Evolutionary conservation across 2,113 vertebrate genomes (phyloP).

Genomic region (Urocynchramus pylzowi): DNA sequence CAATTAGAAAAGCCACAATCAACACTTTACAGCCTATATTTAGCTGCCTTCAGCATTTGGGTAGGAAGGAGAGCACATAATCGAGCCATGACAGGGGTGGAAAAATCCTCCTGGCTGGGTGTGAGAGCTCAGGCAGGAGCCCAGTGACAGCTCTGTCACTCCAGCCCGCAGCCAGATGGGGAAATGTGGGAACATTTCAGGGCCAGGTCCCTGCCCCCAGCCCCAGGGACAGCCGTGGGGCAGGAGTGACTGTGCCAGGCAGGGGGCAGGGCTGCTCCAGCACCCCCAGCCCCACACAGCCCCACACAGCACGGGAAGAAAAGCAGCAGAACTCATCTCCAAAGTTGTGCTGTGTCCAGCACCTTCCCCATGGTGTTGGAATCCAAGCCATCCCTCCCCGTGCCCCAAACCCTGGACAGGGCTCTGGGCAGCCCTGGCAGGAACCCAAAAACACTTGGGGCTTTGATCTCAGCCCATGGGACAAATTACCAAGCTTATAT

Average conservation of each 20-base stretch:
- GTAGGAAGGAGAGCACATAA: background rate
- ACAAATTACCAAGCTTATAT: too few species aligned
- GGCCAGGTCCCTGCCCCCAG: background rate
- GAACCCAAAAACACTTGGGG: too few species aligned
- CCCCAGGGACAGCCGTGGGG: background rate
- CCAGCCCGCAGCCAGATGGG: accelerated
- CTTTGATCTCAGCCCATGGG: too few species aligned
- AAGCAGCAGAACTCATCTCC: background rate
- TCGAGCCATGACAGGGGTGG: background rate
- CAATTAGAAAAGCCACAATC: constrained; percentile 7
- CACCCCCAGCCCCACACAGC: background rate
- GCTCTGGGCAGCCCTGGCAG: too few species aligned
- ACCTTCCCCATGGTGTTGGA: background rate
- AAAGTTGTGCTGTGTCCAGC: background rate
- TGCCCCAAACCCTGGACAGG: too few species aligned
- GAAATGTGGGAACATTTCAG: background rate
- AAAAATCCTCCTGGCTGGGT: background rate
- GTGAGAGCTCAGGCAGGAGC: background rate
- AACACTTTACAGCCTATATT: background rate
- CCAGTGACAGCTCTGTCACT: background rate
- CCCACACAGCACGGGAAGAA: accelerated
- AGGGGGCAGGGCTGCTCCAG: background rate
- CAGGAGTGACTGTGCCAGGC: background rate
- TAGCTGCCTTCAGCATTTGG: background rate
- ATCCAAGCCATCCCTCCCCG: too few species aligned